phyloP scores from a whole-genome alignment of 2,888 invertebrate species.

The Eristalis arbustorum region DNA sequence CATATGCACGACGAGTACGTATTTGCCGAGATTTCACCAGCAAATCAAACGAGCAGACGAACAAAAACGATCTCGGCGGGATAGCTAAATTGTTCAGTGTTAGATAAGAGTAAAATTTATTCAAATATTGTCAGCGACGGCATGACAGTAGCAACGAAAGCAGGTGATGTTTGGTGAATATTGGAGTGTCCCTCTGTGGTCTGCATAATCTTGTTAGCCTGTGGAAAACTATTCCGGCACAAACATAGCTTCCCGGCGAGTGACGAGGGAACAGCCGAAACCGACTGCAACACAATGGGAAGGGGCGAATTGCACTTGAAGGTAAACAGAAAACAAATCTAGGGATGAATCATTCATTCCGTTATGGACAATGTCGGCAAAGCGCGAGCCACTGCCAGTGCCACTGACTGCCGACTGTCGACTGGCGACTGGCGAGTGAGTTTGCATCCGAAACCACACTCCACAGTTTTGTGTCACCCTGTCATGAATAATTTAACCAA shows the following conservation, averaged over 20 bases:
- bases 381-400: not conserved
- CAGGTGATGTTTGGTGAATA: not conserved
- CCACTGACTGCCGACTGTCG: constrained; percentile 2
- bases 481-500: constrained; percentile 68
- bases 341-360: constrained; percentile 64
- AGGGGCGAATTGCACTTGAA: constrained; percentile 34
- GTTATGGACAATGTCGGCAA: constrained; percentile 26
- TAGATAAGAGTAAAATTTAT: not conserved
- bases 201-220: not conserved
- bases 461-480: constrained; percentile 54
- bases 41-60: not conserved
- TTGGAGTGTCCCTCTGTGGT: not conserved
- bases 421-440: too few species aligned
- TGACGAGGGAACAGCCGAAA: not conserved
- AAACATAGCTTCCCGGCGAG: not conserved
- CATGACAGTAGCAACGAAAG: not conserved
- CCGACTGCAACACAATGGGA: constrained; percentile 30
- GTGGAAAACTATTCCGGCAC: not conserved
- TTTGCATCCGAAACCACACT: constrained; percentile 17
- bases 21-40: not conserved
- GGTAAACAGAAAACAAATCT: constrained; percentile 62
- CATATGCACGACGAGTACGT: not conserved
- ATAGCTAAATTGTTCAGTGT: not conserved
- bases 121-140: not conserved
- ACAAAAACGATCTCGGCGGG: not conserved